Evolutionary conservation across 2,113 vertebrate genomes (phyloP).

Genomic region (Nansenia antarctica): DNA sequence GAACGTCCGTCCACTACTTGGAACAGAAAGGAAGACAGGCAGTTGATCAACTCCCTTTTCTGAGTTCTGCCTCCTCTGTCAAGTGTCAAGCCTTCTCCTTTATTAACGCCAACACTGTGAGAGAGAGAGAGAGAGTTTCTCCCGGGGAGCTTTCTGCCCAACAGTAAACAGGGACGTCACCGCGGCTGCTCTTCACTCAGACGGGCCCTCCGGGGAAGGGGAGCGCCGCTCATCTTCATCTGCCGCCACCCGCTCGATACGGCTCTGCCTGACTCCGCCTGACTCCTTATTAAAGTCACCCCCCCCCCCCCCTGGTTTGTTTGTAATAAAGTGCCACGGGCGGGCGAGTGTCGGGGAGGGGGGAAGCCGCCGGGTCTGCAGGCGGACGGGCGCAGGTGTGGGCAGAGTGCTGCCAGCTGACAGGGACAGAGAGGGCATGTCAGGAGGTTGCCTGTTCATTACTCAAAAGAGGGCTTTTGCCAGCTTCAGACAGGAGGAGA

Average conservation of each 20-base stretch:
- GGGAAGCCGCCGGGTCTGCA: not conserved
- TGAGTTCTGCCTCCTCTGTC: not conserved
- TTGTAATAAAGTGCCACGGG: constrained; percentile 62
- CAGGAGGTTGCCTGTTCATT: constrained; percentile 70
- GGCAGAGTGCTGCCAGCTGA: constrained; percentile 39
- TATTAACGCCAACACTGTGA: constrained; percentile 29
- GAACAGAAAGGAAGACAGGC: not conserved
- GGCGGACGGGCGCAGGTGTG: constrained; percentile 20
- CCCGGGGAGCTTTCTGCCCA: constrained; percentile 45
- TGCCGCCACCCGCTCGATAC: constrained; percentile 56
- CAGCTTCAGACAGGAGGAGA: constrained; percentile 66
- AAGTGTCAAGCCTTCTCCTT: not conserved
- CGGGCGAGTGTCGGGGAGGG: not conserved
- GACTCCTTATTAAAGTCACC: constrained; percentile 48
- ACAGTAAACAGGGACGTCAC: constrained; percentile 49
- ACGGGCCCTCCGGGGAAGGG: constrained; percentile 45
- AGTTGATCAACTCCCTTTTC: constrained; percentile 19
- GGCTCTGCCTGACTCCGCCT: constrained; percentile 27
- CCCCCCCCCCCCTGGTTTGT: constrained; percentile 24
- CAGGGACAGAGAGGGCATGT: constrained; percentile 64
- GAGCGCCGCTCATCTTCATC: constrained; percentile 48
- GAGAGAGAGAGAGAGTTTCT: constrained; percentile 27
- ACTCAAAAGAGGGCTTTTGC: constrained; percentile 62
- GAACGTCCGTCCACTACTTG: too few relatives aligned
- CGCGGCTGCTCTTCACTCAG: constrained; percentile 53